Evolutionary conservation across 2,888 invertebrate genomes (phyloP), one percentile per base, ranked within the genome.

Genomic region (Gari tellinella): DNA sequence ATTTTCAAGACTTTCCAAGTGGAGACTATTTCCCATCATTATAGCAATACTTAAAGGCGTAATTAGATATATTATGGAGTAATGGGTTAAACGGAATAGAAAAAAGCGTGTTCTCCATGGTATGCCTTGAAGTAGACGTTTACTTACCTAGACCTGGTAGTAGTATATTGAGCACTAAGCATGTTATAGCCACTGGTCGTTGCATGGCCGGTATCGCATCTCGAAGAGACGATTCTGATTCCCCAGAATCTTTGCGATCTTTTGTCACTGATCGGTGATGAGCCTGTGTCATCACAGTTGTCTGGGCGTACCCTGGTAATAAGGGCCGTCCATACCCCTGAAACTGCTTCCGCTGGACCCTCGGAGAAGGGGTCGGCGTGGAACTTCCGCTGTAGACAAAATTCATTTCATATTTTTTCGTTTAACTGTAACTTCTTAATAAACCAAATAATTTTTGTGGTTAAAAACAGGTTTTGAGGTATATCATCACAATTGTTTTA

Each of bases 121-220:
- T n/a, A n/a, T n/a, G n/a, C n/a, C n/a, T n/a, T n/a, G 31, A 31
- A 31, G 31, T 7, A 10, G 31, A 10, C 10, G 31, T 15, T 17
- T 7, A 84, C 86, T 86, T 70, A 90, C 90, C 90, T 56, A 88
- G 57, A 14, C 90, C 90, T 0, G 90, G 90, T 12, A 87, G 46
- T 12, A 89, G 19, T 17, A 89, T 83, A 61, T 90, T 90, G 56
- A 86, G 82, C 41, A 90, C 72, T 14, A 88, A 76, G 73, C 89
- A 90, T 17, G 82, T 73, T 23, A 88, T 63, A 10, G 89, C 90
- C 52, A 89, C 72, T 7, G 87, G 81, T 52, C 80, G 85, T 21
- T 78, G 82, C 90, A 90, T 89, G 55, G 86, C 89, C 0, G 90
- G 90, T 21, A 90, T 90, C 26, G 86, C 86, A 52, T 88, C 87